Percentiles rank a stretch among this genome's conserved stretches.
Conservation (phyloP, 2,113 vertebrate genomes). For the Anas platyrhynchos region DNA sequence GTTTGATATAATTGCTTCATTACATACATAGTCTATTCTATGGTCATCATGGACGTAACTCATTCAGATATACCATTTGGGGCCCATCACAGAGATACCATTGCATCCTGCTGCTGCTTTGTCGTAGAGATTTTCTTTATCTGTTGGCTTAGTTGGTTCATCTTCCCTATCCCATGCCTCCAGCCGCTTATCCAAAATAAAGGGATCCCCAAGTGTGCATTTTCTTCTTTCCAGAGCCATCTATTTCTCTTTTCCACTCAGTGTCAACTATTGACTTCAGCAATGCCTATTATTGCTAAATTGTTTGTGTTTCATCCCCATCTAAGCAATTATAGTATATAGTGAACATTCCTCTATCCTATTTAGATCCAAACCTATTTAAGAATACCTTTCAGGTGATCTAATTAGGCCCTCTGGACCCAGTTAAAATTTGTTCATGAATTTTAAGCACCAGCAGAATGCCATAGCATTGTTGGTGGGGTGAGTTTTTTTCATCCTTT, state of each 20-base stretch:
- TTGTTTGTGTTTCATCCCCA: not conserved
- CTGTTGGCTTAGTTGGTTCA: not conserved
- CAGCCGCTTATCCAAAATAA: not conserved
- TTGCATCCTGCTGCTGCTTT: not conserved
- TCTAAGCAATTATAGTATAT: not conserved
- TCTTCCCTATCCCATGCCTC: not conserved
- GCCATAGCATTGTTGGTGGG: not conserved
- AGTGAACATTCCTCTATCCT: not conserved
- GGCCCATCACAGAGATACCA: not conserved
- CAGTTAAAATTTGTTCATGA: constrained; percentile 11
- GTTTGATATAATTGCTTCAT: not conserved
- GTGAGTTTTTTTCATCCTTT: not conserved
- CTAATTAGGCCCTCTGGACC: constrained; percentile 27
- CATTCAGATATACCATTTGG: not conserved
- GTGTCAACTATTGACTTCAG: not conserved
- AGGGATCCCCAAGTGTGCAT: not conserved
- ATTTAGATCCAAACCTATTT: not conserved
- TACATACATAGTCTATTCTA: not conserved
- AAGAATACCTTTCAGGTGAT: not conserved
- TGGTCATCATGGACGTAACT: not conserved
- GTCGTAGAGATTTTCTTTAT: not conserved
- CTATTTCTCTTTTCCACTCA: not conserved
- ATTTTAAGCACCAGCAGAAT: not conserved
- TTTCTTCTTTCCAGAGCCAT: not conserved
- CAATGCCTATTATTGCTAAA: not conserved